These are phyloP conservation scores for Baronia brevicornis DNA, from an alignment of 2,888 invertebrate genomes.

Conservation along the genomic window DNA sequence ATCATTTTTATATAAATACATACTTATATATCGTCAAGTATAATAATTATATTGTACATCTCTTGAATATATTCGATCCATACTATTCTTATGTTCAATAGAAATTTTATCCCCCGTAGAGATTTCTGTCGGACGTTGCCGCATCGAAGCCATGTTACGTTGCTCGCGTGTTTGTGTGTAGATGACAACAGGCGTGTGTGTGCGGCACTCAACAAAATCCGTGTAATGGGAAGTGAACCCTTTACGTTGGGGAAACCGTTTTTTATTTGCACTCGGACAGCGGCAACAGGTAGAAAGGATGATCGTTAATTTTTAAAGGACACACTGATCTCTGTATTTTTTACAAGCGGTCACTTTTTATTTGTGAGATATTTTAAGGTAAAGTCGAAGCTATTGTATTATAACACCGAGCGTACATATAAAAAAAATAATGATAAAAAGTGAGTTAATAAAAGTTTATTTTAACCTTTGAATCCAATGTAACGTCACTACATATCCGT, in stretches of 20 bases:
- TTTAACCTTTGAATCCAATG: conserved; percentile 8
- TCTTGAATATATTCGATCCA: conserved; percentile 32
- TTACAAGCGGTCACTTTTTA: conserved; percentile 38
- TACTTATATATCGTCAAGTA: conserved; percentile 9
- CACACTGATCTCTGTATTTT: conserved; percentile 55
- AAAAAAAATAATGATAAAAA: conserved; percentile 4
- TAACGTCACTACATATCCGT: conserved; percentile 12
- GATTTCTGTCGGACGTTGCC: conserved; percentile 63
- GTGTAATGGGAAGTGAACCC: conserved; percentile 77
- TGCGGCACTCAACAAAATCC: conserved; percentile 53
- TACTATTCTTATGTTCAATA: conserved; percentile 47
- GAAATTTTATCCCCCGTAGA: conserved; percentile 68
- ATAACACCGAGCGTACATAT: neutral
- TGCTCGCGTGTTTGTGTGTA: conserved; percentile 31
- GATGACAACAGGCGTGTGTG: conserved; percentile 21
- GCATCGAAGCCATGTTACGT: conserved; percentile 27
- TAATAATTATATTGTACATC: too few species aligned
- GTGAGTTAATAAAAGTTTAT: conserved; percentile 9
- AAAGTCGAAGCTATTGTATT: conserved; percentile 1
- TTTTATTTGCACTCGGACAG: conserved; percentile 76
- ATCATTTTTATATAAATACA: conserved; percentile 3
- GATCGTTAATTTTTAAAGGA: conserved; percentile 74
- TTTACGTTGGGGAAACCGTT: conserved; percentile 72
- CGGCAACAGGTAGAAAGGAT: conserved; percentile 75
- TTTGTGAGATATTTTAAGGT: conserved; percentile 7